phyloP scores from a whole-genome alignment of 2,888 invertebrate genomes.

The Clitarchus hookeri region DNA sequence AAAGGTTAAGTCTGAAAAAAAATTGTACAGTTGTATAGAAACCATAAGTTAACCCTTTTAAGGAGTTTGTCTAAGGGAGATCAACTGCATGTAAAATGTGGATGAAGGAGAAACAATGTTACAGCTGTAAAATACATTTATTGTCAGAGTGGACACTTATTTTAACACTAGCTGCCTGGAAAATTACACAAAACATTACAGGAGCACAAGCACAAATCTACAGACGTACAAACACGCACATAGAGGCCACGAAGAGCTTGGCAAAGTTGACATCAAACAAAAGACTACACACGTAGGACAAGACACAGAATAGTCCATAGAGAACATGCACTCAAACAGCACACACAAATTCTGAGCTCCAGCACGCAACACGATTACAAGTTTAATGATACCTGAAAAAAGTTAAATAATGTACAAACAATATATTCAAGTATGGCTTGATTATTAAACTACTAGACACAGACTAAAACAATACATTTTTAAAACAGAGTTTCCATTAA shows the following conservation, averaged over 20 bases:
- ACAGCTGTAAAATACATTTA: neutral
- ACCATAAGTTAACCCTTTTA: neutral
- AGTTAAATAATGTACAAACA: neutral
- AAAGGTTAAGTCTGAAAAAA: neutral
- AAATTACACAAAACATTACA: neutral
- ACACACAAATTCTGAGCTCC: neutral
- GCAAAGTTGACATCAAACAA: neutral
- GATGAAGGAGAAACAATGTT: neutral
- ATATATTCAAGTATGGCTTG: neutral
- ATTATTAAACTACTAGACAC: neutral
- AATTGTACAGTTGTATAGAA: neutral
- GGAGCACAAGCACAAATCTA: slow-evolving; percentile 14
- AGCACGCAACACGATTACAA: neutral
- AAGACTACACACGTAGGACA: neutral
- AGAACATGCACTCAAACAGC: neutral
- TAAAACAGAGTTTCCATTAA: neutral
- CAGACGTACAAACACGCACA: neutral
- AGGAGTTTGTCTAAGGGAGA: neutral
- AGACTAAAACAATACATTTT: neutral
- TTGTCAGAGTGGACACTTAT: neutral
- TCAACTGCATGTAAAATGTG: neutral
- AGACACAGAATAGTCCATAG: neutral
- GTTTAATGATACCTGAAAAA: neutral
- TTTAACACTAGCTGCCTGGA: neutral
- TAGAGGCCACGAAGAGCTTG: neutral